phyloP scores from a whole-genome alignment of 2,888 invertebrate genomes.

The Hololepta plana region DNA sequence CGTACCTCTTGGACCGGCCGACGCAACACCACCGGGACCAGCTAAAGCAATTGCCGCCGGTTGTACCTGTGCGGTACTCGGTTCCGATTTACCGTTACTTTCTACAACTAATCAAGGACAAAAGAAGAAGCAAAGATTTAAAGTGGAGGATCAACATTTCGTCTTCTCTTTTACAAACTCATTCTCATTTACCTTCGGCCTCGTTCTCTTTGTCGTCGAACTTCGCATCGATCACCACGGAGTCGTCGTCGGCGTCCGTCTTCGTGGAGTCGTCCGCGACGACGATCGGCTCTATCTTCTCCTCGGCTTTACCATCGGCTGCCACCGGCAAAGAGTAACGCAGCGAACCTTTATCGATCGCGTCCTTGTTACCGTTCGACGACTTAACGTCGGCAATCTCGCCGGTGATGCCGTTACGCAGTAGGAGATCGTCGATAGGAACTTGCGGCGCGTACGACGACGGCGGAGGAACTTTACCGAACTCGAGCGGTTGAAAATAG shows the following conservation, averaged over 20 bases:
- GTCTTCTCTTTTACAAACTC: too few relatives aligned
- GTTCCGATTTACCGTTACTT: too few relatives aligned
- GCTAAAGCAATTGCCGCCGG: slow-evolving; percentile 32
- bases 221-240: slow-evolving; percentile 28
- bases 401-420: slow-evolving; percentile 13
- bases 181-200: slow-evolving; percentile 14
- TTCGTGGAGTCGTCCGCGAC: slow-evolving; percentile 10
- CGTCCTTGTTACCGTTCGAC: too few relatives aligned
- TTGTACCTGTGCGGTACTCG: slow-evolving; percentile 29
- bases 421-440: slow-evolving; percentile 12
- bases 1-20: slow-evolving; percentile 29
- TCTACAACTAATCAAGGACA: too few relatives aligned
- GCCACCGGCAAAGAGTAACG: too few relatives aligned
- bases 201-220: slow-evolving; percentile 20
- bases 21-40: slow-evolving; percentile 31
- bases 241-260: slow-evolving; percentile 28
- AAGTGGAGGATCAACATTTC: too few relatives aligned
- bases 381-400: slow-evolving; percentile 11
- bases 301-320: slow-evolving; percentile 6
- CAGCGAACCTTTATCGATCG: too few relatives aligned
- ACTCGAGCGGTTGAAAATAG: too few relatives aligned
- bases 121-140: too few relatives aligned
- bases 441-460: too few relatives aligned
- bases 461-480: too few relatives aligned
- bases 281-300: slow-evolving; percentile 3